Evolutionary conservation across 2,113 vertebrate genomes (phyloP), one percentile per base, ranked within the genome.

Genomic region (Macaca fascicularis): DNA sequence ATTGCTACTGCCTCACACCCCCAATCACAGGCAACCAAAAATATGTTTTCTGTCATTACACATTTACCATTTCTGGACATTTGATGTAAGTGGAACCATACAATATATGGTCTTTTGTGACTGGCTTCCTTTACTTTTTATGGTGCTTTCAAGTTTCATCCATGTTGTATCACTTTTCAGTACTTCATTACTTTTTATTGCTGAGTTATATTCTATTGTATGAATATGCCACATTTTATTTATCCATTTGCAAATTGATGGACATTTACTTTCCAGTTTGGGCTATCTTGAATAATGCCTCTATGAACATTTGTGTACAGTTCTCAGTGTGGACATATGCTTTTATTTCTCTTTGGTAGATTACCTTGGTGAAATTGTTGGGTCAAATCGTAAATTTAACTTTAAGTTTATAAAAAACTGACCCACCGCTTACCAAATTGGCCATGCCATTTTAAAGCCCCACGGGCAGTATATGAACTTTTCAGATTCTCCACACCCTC

Each of bases 201-300:
- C 17, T 82, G 38, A 93, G 20, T 75, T 74, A 7, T 48, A 70
- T 76, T 87, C 43, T 92, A 7, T 74, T 91, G 12, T 52, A 82
- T 50, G 7, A 23, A n/a, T 84, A 69, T 67, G 20, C 16, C 32
- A 72, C 50, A 48, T 61, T 82, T 59, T 59, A 12, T 76, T 64
- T 52, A 50, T 48, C 5, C 25, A 32, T 48, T 80, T 20, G 25
- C 8, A 59, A 86, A 17, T 10, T 89, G 83, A 50, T n/a, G 35
- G 64, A 6, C 7, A 32, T 70, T 45, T 70, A 57, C 79, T 81
- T 82, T 50, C 64, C 35, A 88, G 17, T 80, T 92, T 43, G 64
- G 30, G 27, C 20, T 89, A 43, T 89, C 92, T 95, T 94, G 55
- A 87, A 89, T 52, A 90, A 83, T 45, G 40, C 40, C 89, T 48